A percentile compares a stretch with the other conserved stretches of the same genome.
Conservation (phyloP, 2,888 invertebrate genomes). For the Sinelater perroti region DNA sequence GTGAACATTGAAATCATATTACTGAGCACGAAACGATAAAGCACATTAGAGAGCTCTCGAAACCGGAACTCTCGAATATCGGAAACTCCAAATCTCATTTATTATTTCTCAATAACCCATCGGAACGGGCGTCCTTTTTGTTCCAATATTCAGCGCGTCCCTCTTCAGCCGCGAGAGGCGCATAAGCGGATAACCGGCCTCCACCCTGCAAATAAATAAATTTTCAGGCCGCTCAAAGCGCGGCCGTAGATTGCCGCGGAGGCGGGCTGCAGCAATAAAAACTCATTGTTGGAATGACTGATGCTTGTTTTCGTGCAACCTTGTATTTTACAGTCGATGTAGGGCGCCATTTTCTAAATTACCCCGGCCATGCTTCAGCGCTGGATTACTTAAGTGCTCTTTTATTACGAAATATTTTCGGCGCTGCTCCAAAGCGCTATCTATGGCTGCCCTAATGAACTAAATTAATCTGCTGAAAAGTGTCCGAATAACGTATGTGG, state of each 20-base stretch:
- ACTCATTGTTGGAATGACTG: constrained; percentile 23
- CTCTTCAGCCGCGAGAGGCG: constrained; percentile 8
- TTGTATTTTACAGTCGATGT: constrained; percentile 13
- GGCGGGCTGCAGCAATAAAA: constrained; percentile 25
- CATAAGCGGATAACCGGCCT: constrained; percentile 9
- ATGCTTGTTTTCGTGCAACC: constrained; percentile 24
- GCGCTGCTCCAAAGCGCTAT: too few relatives aligned
- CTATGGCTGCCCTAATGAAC: too few relatives aligned
- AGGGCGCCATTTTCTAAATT: constrained; percentile 9
- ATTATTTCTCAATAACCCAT: constrained; percentile 13
- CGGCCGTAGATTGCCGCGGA: constrained; percentile 13
- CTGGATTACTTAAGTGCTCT: too few relatives aligned
- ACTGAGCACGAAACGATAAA: constrained; percentile 4
- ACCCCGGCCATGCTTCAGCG: neutral
- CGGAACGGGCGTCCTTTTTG: constrained; percentile 14
- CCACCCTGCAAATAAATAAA: constrained; percentile 20
- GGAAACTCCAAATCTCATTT: constrained; percentile 2
- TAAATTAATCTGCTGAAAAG: too few relatives aligned
- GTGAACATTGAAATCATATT: neutral
- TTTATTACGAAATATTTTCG: too few relatives aligned
- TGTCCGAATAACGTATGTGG: too few relatives aligned
- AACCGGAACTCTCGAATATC: constrained; percentile 2
- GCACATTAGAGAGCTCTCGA: constrained; percentile 15
- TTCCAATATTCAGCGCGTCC: constrained; percentile 7
- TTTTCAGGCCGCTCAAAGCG: constrained; percentile 21